Evolutionary conservation across 2,113 vertebrate genomes (phyloP).

Genomic region (Neolamprologus longior): DNA sequence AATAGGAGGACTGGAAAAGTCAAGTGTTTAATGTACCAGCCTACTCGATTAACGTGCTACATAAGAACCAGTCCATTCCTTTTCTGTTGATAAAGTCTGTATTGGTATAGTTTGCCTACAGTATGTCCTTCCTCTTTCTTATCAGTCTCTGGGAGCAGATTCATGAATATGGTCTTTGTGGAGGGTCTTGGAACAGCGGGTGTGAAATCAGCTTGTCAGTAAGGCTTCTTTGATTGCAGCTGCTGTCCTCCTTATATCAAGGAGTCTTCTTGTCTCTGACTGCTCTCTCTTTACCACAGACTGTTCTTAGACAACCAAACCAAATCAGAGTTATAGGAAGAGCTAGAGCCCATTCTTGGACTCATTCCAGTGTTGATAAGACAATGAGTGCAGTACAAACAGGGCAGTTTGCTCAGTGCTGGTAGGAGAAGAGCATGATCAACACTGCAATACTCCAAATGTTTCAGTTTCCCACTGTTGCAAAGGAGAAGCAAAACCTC

Average conservation of each 20-base stretch:
- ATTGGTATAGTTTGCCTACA: not conserved
- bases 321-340: not conserved
- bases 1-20: not conserved
- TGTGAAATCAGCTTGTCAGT: not conserved
- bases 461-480: not conserved
- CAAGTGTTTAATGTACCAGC: not conserved
- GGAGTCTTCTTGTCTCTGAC: not conserved
- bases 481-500: not conserved
- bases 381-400: not conserved
- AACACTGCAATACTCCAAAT: not conserved
- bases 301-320: not conserved
- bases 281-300: not conserved
- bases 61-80: not conserved
- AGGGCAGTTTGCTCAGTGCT: not conserved
- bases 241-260: not conserved
- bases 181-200: not conserved
- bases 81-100: not conserved
- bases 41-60: not conserved
- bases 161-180: constrained; percentile 34
- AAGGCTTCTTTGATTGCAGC: not conserved
- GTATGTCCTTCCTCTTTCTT: not conserved
- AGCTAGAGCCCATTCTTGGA: not conserved
- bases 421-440: not conserved
- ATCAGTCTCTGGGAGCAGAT: not conserved
- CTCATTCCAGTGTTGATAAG: not conserved